Percentiles rank a stretch among this genome's conserved stretches.
Conservation (phyloP, 2,797 vertebrate genomes). For the Podarcis siculus region DNA sequence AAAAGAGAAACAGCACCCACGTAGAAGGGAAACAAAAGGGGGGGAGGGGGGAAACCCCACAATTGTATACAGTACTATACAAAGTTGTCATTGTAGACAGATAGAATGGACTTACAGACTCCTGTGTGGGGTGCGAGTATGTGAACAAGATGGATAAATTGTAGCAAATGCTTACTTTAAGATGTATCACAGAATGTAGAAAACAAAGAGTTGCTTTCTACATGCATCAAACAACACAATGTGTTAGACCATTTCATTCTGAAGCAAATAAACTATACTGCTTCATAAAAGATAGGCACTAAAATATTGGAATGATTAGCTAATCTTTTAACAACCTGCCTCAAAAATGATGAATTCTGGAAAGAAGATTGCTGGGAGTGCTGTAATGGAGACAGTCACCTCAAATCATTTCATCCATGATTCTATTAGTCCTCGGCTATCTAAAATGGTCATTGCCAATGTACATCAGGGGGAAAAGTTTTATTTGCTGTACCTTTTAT, state of each 20-base stretch:
- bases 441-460: background rate
- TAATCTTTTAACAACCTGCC: conserved; percentile 20
- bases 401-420: conserved; percentile 24
- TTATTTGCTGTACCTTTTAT: conserved; percentile 2
- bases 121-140: background rate
- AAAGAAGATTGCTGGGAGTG: background rate
- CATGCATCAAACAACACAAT: background rate
- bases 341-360: conserved; percentile 18
- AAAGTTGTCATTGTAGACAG: too few relatives aligned
- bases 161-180: background rate
- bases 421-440: conserved; percentile 10
- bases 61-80: too few relatives aligned
- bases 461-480: conserved; percentile 12
- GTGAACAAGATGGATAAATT: background rate
- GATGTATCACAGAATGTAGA: background rate
- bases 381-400: conserved; percentile 12
- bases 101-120: background rate
- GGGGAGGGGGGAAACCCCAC: too few relatives aligned
- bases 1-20: too few relatives aligned
- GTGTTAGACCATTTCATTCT: background rate
- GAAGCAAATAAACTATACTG: background rate
- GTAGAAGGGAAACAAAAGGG: too few relatives aligned
- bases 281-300: background rate
- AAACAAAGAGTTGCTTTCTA: background rate
- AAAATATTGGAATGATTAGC: conserved; percentile 17